phyloP scores from a whole-genome alignment of 1,140 invertebrate genomes.

The Solen grandis region DNA sequence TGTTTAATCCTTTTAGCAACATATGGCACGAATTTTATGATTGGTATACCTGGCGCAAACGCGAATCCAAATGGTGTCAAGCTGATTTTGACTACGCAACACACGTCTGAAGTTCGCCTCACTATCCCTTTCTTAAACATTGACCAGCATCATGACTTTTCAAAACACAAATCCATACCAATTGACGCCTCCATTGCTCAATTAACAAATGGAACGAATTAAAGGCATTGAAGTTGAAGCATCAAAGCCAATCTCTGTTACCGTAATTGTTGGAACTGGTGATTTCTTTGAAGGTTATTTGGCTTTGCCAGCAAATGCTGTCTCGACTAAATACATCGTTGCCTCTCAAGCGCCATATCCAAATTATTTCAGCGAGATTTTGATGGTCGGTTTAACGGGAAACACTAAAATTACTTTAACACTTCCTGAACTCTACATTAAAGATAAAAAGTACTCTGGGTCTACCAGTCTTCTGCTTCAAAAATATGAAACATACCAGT shows the following conservation, averaged over 20 bases:
- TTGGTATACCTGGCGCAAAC: constrained; percentile 8
- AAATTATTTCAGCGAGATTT: constrained; percentile 11
- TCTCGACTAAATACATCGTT: constrained; percentile 20
- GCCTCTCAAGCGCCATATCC: not conserved
- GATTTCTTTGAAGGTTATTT: constrained; percentile 20
- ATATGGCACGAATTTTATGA: constrained; percentile 1
- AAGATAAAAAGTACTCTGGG: not conserved
- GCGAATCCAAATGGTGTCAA: not conserved
- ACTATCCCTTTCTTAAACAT: constrained; percentile 1
- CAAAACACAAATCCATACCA: constrained; percentile 4
- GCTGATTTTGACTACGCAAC: not conserved
- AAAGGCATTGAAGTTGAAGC: constrained; percentile 8
- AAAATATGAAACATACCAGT: constrained; percentile 19
- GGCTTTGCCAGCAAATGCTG: not conserved
- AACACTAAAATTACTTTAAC: constrained; percentile 5
- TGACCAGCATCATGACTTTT: not conserved
- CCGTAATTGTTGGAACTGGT: not conserved
- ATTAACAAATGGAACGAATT: not conserved
- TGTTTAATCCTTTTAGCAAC: too few relatives aligned
- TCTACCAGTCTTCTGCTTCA: not conserved
- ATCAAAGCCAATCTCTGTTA: not conserved
- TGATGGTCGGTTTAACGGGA: not conserved
- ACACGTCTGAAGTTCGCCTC: not conserved
- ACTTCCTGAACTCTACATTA: not conserved
- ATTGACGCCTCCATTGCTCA: not conserved